These are phyloP conservation scores for Circaetus gallicus DNA, from an alignment of 2,113 vertebrate species.

Conservation along the genomic window DNA sequence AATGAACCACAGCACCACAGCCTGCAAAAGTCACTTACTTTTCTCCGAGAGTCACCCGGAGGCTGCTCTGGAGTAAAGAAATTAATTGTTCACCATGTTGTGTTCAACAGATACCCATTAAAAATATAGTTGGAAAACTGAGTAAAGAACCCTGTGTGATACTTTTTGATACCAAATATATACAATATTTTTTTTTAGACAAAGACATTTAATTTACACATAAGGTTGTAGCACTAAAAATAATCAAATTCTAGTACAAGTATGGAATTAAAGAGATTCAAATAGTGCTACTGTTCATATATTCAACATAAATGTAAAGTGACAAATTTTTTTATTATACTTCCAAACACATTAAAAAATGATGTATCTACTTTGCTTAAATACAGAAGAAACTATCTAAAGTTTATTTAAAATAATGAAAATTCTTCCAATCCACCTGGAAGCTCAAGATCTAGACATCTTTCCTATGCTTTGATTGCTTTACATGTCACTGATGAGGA, in stretches of 20 bases:
- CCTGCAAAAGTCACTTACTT: constrained; percentile 90
- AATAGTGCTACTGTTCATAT: neutral
- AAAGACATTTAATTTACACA: neutral
- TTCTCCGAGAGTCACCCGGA: constrained; percentile 95
- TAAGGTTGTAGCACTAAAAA: neutral
- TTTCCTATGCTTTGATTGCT: neutral
- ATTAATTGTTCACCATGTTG: constrained; percentile 75
- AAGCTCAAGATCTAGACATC: neutral
- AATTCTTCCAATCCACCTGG: neutral
- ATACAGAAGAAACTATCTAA: neutral
- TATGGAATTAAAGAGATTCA: neutral
- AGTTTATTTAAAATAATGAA: neutral
- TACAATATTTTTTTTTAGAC: neutral
- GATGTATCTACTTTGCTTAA: neutral
- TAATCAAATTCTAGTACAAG: neutral
- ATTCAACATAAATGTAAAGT: neutral
- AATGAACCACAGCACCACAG: constrained; percentile 76
- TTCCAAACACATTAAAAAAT: neutral
- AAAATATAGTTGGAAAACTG: constrained; percentile 43
- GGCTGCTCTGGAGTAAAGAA: constrained; percentile 96
- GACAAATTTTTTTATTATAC: neutral
- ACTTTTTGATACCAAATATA: neutral
- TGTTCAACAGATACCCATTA: constrained; percentile 60
- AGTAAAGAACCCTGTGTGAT: neutral
- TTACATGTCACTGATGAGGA: neutral